These are phyloP conservation scores for Scolopax rusticola DNA, from an alignment of 2,797 vertebrate genomes.

Conservation along the genomic window DNA sequence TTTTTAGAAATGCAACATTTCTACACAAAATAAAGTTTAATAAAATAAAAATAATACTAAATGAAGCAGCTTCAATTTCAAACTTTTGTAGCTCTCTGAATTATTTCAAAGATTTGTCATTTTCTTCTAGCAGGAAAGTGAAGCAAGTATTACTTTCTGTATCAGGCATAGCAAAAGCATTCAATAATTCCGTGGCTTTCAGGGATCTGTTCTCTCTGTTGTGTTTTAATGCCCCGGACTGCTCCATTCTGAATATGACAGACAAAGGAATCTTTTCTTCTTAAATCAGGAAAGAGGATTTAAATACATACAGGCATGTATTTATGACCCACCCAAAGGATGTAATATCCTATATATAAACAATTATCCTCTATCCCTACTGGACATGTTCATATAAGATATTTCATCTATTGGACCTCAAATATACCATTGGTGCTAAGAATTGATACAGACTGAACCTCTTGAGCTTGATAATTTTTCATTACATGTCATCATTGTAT, in stretches of 20 bases:
- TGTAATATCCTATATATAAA: neutral
- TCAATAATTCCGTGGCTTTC: neutral
- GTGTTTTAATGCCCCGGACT: neutral
- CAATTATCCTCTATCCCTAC: neutral
- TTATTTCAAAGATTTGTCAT: neutral
- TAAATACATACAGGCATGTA: neutral
- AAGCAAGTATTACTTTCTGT: neutral
- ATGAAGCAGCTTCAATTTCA: neutral
- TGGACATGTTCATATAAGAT: neutral
- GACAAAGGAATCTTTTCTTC: neutral
- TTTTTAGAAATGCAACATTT: conserved; percentile 48
- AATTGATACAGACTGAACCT: neutral
- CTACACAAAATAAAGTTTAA: conserved; percentile 14
- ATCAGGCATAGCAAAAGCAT: neutral
- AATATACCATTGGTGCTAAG: neutral
- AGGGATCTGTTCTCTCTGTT: neutral
- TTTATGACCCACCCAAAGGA: neutral
- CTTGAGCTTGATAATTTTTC: neutral
- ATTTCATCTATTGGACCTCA: neutral
- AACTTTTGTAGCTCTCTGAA: neutral
- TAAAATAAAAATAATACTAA: conserved; percentile 17
- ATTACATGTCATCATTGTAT: neutral
- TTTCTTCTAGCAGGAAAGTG: neutral
- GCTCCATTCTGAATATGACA: neutral
- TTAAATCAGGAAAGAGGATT: neutral